Conservation (phyloP, 2,113 vertebrate genomes). For the Orycteropus afer region DNA sequence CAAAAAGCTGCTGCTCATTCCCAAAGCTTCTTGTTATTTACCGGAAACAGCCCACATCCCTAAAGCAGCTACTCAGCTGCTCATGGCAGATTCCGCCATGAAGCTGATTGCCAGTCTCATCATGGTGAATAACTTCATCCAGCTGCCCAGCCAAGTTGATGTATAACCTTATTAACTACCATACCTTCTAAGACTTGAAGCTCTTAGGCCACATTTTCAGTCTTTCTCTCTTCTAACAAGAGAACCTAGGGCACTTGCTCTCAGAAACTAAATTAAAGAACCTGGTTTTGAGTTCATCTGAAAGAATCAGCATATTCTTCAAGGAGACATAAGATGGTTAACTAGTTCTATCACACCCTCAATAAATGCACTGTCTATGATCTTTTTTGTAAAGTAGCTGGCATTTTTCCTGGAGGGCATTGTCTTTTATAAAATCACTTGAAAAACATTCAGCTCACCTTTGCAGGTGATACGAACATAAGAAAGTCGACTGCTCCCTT, state of each 20-base stretch:
- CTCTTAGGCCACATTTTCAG: not conserved
- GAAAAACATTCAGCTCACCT: slow-evolving; percentile 16
- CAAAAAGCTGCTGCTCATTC: too few relatives aligned
- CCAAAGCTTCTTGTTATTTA: too few relatives aligned
- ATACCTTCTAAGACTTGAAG: not conserved
- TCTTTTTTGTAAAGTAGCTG: not conserved
- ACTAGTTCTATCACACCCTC: not conserved
- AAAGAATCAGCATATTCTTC: not conserved
- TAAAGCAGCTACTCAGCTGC: too few relatives aligned
- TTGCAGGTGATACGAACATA: not conserved
- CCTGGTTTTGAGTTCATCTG: slow-evolving; percentile 13
- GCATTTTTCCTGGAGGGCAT: not conserved
- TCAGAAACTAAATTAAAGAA: slow-evolving; percentile 38
- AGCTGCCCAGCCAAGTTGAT: too few relatives aligned
- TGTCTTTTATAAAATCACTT: slow-evolving; percentile 39
- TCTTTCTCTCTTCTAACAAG: slow-evolving; percentile 20
- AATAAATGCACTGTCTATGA: not conserved
- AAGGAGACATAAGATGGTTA: not conserved
- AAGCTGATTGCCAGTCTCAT: too few relatives aligned
- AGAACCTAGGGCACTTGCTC: not conserved
- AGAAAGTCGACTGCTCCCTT: slow-evolving; percentile 11
- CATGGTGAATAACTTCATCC: too few relatives aligned
- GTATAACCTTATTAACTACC: too few relatives aligned
- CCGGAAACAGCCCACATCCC: too few relatives aligned
- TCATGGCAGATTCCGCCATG: too few relatives aligned